Percentiles rank a stretch among this genome's conserved stretches.
phyloP scores from a whole-genome alignment of 2,113 vertebrate species.

The Clarias gariepinus region DNA sequence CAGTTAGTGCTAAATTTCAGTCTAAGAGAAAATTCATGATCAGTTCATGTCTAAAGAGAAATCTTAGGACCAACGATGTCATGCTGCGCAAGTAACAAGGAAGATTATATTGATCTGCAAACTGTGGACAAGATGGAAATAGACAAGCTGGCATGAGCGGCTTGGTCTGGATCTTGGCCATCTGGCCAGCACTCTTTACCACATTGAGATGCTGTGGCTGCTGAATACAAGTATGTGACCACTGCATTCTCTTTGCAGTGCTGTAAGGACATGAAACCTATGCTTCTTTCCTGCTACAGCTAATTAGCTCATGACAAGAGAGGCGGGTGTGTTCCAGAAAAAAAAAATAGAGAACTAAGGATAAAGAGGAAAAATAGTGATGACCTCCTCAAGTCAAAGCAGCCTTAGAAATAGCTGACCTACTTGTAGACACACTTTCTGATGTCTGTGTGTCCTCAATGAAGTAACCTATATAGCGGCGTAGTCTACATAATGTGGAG shows the following conservation, averaged over 20 bases:
- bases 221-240: constrained; percentile 58
- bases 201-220: constrained; percentile 34
- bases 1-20: background rate
- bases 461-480: constrained; percentile 71
- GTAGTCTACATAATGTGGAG: constrained; percentile 48
- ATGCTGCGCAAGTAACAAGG: background rate
- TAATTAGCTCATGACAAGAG: constrained; percentile 73
- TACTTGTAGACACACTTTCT: constrained; percentile 78
- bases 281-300: constrained; percentile 60
- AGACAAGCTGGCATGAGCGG: constrained; percentile 6
- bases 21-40: background rate
- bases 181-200: background rate
- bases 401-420: constrained; percentile 79
- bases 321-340: constrained; percentile 54
- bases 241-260: constrained; percentile 75
- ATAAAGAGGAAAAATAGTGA: constrained; percentile 56
- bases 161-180: background rate
- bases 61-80: background rate
- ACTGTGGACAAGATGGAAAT: constrained; percentile 16
- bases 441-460: constrained; percentile 68
- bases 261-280: constrained; percentile 41
- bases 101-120: background rate
- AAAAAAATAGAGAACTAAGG: constrained; percentile 60
- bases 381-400: constrained; percentile 70
- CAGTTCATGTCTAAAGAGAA: background rate